Evolutionary conservation across 2,797 vertebrate species (phyloP), one percentile per base, ranked within the genome.

Genomic region (Acestrorhynchus altus): DNA sequence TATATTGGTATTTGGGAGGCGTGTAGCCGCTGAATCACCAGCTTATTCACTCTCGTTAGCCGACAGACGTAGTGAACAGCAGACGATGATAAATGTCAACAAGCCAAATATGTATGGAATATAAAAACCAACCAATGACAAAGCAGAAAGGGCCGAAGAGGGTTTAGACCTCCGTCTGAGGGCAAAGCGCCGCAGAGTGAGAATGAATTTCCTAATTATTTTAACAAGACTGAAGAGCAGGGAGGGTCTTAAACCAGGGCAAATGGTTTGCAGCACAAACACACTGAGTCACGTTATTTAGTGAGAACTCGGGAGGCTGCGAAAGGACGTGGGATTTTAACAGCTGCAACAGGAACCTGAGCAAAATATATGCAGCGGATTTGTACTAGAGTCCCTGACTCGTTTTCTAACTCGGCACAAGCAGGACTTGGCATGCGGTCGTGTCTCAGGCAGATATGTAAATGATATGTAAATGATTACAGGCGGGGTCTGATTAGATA

Each of bases 161-260:
- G 12, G 11, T 24, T 77, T 73, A 47, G 9, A n/a, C 39, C n/a
- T 35, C 56, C 42, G 18, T 42, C 65, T 60, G 28, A 69, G 7
- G 66, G 47, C 28, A 69, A 69, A 69, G 20, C 4, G 10, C 54
- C n/a, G 7, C 28, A 63, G 46, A 64, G 13, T 64, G 13, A 6
- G 18, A 57, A 60, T 51, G 20, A 61, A 76, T 60, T 24, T 26
- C 28, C 10, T 76, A 69, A 76, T 69, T 69, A 69, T 49, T 15
- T 51, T 70, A 70, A 60, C 56, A 60, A 76, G 66, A 46, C 28
- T 20, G 49, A 60, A 69, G 12, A 46, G 74, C 40, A 24, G 35
- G 11, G 16, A 54, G 60, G 42, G 63, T 15, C 51, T 47, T 15
- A 31, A 52, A 52, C 26, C 47, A 39, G 26, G 66, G 10, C 40